phyloP scores from a whole-genome alignment of 2,888 invertebrate genomes.

The Agonopterix alstromeriana region DNA sequence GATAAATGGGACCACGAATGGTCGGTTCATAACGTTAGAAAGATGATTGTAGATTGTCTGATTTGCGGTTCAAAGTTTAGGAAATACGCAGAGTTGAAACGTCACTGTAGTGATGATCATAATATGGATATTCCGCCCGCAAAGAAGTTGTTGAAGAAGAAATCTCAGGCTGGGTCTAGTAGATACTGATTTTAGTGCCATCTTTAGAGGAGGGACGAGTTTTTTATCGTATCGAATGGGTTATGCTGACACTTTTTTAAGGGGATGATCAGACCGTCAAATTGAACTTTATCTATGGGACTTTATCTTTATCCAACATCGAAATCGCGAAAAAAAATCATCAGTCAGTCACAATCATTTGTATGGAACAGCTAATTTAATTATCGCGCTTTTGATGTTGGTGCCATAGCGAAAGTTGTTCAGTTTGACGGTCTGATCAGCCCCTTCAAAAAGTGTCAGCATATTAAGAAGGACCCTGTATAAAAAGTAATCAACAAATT shows the following conservation, averaged over 20 bases:
- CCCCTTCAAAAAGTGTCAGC: no score
- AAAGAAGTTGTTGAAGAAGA: conserved; percentile 35
- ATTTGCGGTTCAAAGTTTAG: conserved; percentile 56
- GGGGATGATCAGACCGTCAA: no score
- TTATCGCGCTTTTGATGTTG: no score
- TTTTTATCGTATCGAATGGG: not conserved
- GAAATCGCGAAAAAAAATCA: no score
- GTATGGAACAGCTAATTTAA: no score
- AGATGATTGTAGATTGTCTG: conserved; percentile 55
- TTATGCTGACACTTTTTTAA: no score
- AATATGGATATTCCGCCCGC: conserved; percentile 42
- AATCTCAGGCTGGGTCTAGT: not conserved
- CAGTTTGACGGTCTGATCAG: no score
- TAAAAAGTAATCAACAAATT: not conserved
- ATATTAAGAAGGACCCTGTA: no score
- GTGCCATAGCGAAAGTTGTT: no score
- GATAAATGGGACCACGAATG: conserved; percentile 72
- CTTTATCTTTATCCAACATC: no score
- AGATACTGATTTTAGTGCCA: not conserved
- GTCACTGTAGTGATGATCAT: conserved; percentile 44
- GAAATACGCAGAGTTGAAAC: conserved; percentile 57
- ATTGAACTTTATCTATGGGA: no score
- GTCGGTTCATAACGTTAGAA: conserved; percentile 57
- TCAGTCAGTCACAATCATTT: no score
- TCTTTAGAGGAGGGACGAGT: not conserved